A percentile compares a stretch with the other conserved stretches of the same genome.
These are phyloP conservation scores for Reinhardtius hippoglossoides DNA, from an alignment of 2,113 vertebrate genomes.

Conservation along the genomic window DNA sequence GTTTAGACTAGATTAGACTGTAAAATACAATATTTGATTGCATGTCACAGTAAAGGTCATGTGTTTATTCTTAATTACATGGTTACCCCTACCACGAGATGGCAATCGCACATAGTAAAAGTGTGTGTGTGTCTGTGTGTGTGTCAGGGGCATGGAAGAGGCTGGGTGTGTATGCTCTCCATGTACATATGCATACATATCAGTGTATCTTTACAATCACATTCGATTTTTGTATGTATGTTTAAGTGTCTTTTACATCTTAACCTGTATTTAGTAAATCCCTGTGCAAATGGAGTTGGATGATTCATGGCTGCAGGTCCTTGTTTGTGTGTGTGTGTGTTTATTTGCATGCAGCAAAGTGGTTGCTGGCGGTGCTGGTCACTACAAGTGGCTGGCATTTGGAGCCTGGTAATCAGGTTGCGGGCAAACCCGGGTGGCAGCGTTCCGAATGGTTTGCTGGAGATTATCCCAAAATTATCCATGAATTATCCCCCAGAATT, in stretches of 20 bases:
- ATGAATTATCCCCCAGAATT: conserved; percentile 80
- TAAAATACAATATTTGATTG: conserved; percentile 4
- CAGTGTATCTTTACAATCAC: conserved; percentile 25
- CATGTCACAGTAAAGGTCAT: conserved; percentile 27
- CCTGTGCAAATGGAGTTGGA: conserved; percentile 33
- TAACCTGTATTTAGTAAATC: conserved; percentile 35
- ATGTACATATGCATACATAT: conserved; percentile 18
- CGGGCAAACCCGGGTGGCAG: conserved; percentile 80
- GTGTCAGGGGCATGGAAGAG: conserved; percentile 19
- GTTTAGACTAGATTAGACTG: not conserved
- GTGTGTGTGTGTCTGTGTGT: conserved; percentile 18
- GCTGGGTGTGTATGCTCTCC: conserved; percentile 20
- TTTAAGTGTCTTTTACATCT: conserved; percentile 8
- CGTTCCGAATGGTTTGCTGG: conserved; percentile 75
- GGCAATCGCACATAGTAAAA: conserved; percentile 65
- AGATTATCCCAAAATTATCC: conserved; percentile 84
- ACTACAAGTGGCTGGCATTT: conserved; percentile 79
- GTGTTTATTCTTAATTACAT: conserved; percentile 23
- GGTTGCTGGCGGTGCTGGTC: conserved; percentile 77
- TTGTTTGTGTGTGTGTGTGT: conserved; percentile 54
- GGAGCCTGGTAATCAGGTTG: conserved; percentile 76
- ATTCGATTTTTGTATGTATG: conserved; percentile 3
- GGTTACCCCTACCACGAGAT: conserved; percentile 70
- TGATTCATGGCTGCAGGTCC: conserved; percentile 52
- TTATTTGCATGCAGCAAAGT: conserved; percentile 72